A percentile compares a stretch with the other conserved stretches of the same genome.
These are phyloP conservation scores for Periophthalmus magnuspinnatus DNA, from an alignment of 2,797 vertebrate genomes.

Conservation along the genomic window DNA sequence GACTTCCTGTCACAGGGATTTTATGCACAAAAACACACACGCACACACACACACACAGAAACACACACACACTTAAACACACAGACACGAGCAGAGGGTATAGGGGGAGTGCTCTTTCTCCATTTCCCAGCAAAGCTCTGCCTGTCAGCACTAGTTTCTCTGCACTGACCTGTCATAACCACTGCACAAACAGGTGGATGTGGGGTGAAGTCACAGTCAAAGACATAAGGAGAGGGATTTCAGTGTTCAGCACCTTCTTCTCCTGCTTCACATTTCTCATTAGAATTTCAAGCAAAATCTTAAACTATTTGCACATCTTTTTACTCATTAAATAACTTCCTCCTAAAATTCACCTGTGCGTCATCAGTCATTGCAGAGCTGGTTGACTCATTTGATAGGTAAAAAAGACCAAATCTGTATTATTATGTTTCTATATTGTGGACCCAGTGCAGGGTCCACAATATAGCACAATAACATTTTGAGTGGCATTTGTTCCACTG, in stretches of 20 bases:
- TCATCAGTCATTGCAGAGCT: not conserved
- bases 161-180: constrained; percentile 69
- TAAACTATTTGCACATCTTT: constrained; percentile 44
- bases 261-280: constrained; percentile 46
- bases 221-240: constrained; percentile 43
- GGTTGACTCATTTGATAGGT: not conserved
- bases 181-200: constrained; percentile 68
- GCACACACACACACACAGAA: not conserved
- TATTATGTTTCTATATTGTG: not conserved
- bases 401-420: not conserved
- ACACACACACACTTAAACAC: constrained; percentile 19
- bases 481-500: not conserved
- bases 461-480: too few species aligned
- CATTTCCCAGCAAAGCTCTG: constrained; percentile 68
- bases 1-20: constrained; percentile 74
- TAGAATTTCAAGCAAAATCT: constrained; percentile 32
- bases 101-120: constrained; percentile 42
- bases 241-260: constrained; percentile 39
- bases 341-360: not conserved
- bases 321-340: constrained; percentile 42
- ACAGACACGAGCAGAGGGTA: constrained; percentile 31
- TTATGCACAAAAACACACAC: constrained; percentile 54
- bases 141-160: constrained; percentile 64
- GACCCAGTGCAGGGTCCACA: not conserved
- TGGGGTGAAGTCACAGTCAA: constrained; percentile 59